A percentile compares a stretch with the other conserved stretches of the same genome.
Conservation (phyloP, 2,888 invertebrate species). For the Nipponacmea schrenckii region DNA sequence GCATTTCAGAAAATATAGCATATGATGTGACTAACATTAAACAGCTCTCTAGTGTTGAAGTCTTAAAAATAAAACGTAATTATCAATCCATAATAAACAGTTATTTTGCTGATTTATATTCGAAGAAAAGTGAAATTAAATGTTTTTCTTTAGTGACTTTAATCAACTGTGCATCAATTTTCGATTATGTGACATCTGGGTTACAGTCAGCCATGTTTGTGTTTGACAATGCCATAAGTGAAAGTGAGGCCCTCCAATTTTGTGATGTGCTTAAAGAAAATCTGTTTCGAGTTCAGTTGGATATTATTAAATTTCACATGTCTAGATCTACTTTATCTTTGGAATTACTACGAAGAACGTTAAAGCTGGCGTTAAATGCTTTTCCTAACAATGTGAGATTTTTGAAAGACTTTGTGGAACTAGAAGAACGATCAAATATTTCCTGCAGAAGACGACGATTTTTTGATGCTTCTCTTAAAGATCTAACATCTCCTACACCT, state of each 20-base stretch:
- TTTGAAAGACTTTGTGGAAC: conserved; percentile 48
- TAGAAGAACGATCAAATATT: conserved; percentile 55
- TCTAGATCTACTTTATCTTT: conserved; percentile 40
- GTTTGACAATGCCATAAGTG: conserved; percentile 18
- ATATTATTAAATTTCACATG: conserved; percentile 51
- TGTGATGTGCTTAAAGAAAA: conserved; percentile 24
- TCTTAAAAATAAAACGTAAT: conserved; percentile 36
- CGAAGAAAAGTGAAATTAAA: not conserved
- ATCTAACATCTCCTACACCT: conserved; percentile 31
- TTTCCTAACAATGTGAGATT: conserved; percentile 53
- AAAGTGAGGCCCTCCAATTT: not conserved
- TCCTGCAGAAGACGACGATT: conserved; percentile 53
- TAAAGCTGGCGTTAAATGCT: conserved; percentile 45
- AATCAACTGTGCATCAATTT: conserved; percentile 54
- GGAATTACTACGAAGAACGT: conserved; percentile 38
- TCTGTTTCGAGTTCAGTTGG: conserved; percentile 35
- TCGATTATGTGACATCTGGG: conserved; percentile 56
- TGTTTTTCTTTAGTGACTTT: conserved; percentile 27
- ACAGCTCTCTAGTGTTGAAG: conserved; percentile 24
- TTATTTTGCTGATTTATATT: conserved; percentile 14
- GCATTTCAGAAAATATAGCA: conserved; percentile 33
- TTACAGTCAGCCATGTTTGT: conserved; percentile 35
- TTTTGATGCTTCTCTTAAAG: conserved; percentile 44
- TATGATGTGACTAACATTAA: conserved; percentile 24
- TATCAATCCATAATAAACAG: conserved; percentile 26